Evolutionary conservation across 2,113 vertebrate genomes (phyloP), one percentile per base, ranked within the genome.

Genomic region (Catagonus wagneri): DNA sequence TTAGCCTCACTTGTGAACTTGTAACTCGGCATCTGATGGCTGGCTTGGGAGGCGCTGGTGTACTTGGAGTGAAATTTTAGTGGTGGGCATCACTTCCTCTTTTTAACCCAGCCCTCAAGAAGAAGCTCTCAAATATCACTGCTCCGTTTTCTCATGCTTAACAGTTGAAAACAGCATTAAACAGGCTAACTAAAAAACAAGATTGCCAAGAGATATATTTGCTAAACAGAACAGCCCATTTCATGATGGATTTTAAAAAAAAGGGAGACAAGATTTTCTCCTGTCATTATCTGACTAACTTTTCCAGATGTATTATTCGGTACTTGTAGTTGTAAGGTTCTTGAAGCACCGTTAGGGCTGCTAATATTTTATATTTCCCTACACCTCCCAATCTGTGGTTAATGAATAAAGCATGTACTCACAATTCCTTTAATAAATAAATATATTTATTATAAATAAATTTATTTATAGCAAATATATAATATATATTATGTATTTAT

Each of bases 201-300:
- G 23, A n/a, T 61, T 60, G 91, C 65, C 14, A 58, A 78, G 63
- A 90, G 63, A 90, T 90, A 71, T 34, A 8, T 83, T 93, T 90
- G 83, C 34, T 75, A 54, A 93, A 58, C 14, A 93, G 14, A 89
- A 89, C 19, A 60, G 20, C 3, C 17, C 56, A 2, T 58, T 90
- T 84, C 69, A 63, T 12, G 2, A 56, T 54, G 14, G n/a, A 50
- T 54, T 54, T 25, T 14, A 54, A 68, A 27, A 79, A 78, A 50
- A 65, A 39, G 32, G 60, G 78, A 34, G n/a, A 19, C 20, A 66
- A 78, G 27, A 8, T 85, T 71, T 93, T 80, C 58, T 84, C 81
- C 89, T 96, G 12, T 86, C n/a, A 96, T 58, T 90, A 79, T 89
- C 78, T 96, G 39, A 50, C 39, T 2, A 29, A 29, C 8, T 69